Base-by-base conservation (phyloP, 2,888 invertebrate genomes). In the Agrochola lota region DNA sequence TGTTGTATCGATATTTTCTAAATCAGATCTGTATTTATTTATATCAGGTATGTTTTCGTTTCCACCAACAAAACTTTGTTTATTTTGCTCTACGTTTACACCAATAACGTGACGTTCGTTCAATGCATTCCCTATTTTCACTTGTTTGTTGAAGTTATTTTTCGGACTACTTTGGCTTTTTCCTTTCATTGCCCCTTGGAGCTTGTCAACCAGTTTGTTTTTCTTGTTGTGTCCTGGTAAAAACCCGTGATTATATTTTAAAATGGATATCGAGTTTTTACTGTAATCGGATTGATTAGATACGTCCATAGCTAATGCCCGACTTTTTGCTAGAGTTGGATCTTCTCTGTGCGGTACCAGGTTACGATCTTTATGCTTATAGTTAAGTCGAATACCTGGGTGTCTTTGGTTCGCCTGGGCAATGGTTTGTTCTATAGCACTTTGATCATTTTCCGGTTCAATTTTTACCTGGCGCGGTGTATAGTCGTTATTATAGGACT, bases 61-160 rank as follows among this genome's bases (percentile, higher is more conserved):
- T 11, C 95, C 95, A 30, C 94, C 95, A 4, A 94, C 80, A 83
- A 96, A 96, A 89, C 95, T 96, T 75, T 87, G 88, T 80, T 93
- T 94, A 64, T 93, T 94, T 59, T 94, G 89, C 74, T 93, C 90
- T 70, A 91, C 92, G 71, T 92, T 92, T 23, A 79, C 68, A 2
- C 94, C 95, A 72, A 96, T 92, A 15, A 94, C 85, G 30, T 91
- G 85, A 2, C 88, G 91, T 87, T 96, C 96, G 83, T 96, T 95
- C 71, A 97, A 90, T 17, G 95, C 94, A 79, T 96, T 96, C 0
- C 95, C 96, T 80, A 96, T 90, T 90, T 96, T 96, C 0, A 96
- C 91, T n/a, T 92, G 91, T 79, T 94, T 94, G 71, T 95, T 85
- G 81, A 96, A 96, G 82, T 88, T 91, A 30, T 84, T 87, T 80